phyloP scores from a whole-genome alignment of 2,888 invertebrate species.

The Cancer borealis region DNA sequence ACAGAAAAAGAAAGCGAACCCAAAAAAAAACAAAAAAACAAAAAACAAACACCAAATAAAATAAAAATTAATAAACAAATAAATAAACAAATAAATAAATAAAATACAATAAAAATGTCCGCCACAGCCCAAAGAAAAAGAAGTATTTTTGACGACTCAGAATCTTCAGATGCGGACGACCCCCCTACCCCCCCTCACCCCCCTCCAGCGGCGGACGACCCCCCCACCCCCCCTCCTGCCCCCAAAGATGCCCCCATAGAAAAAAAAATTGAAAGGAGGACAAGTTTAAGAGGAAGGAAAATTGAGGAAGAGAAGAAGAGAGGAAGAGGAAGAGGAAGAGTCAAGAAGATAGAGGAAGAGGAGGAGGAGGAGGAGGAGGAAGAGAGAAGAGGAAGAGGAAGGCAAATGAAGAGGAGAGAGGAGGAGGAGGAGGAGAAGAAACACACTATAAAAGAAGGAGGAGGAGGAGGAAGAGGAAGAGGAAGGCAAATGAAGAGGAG shows the following conservation, averaged over 20 bases:
- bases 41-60: neutral
- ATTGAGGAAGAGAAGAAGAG: neutral
- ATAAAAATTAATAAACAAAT: too few species aligned
- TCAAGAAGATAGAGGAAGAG: neutral
- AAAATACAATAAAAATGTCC: neutral
- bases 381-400: neutral
- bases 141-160: conserved; percentile 67
- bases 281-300: neutral
- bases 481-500: too few species aligned
- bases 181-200: neutral
- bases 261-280: neutral
- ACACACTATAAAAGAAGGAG: too few species aligned
- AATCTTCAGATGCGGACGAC: conserved; percentile 9
- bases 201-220: too few species aligned
- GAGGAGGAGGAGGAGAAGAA: neutral
- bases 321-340: neutral
- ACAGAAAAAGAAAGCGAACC: neutral
- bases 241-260: neutral
- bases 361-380: neutral
- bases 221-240: too few species aligned
- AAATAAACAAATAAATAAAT: neutral
- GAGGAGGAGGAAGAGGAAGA: too few species aligned
- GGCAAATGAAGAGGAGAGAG: neutral
- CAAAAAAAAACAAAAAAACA: neutral
- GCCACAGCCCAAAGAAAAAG: conserved; percentile 16